These are phyloP conservation scores for Sebastes minor DNA, from an alignment of 2,797 vertebrate species.

Conservation along the genomic window DNA sequence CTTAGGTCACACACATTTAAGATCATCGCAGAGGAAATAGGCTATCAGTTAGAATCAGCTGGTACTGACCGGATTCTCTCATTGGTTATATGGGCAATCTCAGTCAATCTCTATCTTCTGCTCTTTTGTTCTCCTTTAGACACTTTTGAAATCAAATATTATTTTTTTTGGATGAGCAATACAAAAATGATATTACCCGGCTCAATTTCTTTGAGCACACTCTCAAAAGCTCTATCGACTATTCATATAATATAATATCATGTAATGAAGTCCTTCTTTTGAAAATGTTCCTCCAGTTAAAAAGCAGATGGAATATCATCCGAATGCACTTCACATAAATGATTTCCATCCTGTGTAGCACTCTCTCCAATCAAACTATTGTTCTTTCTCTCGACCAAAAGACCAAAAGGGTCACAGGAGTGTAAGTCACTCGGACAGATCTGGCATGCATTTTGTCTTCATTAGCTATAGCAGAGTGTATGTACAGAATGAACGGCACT, in stretches of 20 bases:
- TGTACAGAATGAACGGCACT: constrained; percentile 91
- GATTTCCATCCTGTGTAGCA: constrained; percentile 15
- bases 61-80: not conserved
- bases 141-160: constrained; percentile 12
- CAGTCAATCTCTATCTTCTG: constrained; percentile 1
- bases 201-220: constrained; percentile 33
- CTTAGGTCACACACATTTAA: not conserved
- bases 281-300: constrained; percentile 40
- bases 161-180: constrained; percentile 21
- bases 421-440: constrained; percentile 36
- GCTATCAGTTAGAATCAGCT: not conserved
- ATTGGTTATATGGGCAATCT: not conserved
- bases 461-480: constrained; percentile 75
- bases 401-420: constrained; percentile 27
- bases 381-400: constrained; percentile 45
- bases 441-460: constrained; percentile 72
- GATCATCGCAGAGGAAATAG: not conserved
- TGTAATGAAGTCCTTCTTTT: constrained; percentile 48
- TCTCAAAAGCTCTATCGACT: constrained; percentile 35
- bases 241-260: not conserved
- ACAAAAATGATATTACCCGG: constrained; percentile 1
- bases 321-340: constrained; percentile 43
- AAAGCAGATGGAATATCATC: constrained; percentile 46
- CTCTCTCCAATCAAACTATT: constrained; percentile 46
- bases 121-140: constrained; percentile 1